Evolutionary conservation across 1,140 invertebrate genomes (phyloP).

Genomic region (Zaprionus vittiger): DNA sequence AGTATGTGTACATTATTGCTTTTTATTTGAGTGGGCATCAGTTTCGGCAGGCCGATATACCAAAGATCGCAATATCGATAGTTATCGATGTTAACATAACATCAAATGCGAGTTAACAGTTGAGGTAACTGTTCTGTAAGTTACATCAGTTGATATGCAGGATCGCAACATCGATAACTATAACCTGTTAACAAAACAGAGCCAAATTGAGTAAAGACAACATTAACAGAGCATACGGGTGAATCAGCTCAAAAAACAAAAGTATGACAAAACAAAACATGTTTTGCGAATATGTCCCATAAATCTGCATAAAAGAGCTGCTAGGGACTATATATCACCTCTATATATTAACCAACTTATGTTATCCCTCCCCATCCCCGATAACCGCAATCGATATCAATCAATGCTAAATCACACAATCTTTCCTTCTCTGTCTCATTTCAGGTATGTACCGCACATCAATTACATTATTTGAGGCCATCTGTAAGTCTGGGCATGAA

Average conservation of each 20-base stretch:
- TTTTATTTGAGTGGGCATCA: no score
- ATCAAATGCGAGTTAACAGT: no score
- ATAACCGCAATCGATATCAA: slow-evolving; percentile 15
- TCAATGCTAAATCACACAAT: slow-evolving; percentile 43
- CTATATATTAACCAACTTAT: not conserved
- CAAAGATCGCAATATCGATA: no score
- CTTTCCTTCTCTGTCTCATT: slow-evolving; percentile 40
- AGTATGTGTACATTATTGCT: not conserved
- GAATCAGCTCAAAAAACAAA: not conserved
- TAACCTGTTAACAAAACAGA: not conserved
- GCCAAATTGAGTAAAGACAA: not conserved
- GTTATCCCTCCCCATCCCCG: not conserved
- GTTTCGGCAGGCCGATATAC: no score
- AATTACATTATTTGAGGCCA: slow-evolving; percentile 68
- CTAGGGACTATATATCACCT: no score
- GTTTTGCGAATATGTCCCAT: no score
- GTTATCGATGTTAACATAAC: no score
- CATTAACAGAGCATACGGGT: not conserved
- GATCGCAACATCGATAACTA: not conserved
- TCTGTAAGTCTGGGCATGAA: slow-evolving; percentile 56
- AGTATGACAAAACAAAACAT: no score
- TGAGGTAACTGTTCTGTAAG: no score
- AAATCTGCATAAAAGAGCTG: no score
- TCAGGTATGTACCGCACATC: slow-evolving; percentile 68
- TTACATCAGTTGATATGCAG: no score